Base-by-base conservation (phyloP, 1,140 invertebrate genomes). In the Acromyrmex heyeri region DNA sequence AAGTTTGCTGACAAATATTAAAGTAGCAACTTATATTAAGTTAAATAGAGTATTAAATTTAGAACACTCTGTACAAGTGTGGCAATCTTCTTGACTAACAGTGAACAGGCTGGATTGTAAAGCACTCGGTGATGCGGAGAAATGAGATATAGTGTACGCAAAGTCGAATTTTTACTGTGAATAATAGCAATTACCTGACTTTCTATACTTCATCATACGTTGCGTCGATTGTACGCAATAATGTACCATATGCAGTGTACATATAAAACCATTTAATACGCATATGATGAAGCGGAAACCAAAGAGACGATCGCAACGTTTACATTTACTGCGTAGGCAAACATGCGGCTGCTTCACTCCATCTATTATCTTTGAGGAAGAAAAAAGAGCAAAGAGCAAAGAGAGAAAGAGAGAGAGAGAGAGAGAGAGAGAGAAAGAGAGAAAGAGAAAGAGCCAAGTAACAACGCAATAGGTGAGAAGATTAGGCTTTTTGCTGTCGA, bases 231-330 rank as follows among this genome's bases (percentile, higher is more conserved):
- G 48, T 18, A 38, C 16, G 67, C 53, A 73, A 62, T 83, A 83
- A 83, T 30, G 44, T 48, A 48, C 18, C 69, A 4, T 44, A 44
- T 55, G n/a, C 34, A 34, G 24, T 30, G 34, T 75, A 75, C 27
- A 10, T 70, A 24, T 57, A 59, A 70, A 59, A 34, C 21, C 44
- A 27, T 65, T 30, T 81, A 81, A 70, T 81, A 57, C 50, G 21
- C 50, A 30, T 62, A 50, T 24, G 69, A 62, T 61, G 57, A 75
- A 34, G 57, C 30, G 38, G 69, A 61, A 75, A 83, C 27, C 70
- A 73, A 83, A 75, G 69, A 69, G 57, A 50, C 48, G 79, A 61
- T 62, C 18, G 38, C 55, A 38, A 61, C 24, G 55, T 83, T 82
- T 82, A 38, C 67, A 48, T 82, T 81, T 73, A 30, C 24, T 34